These are phyloP conservation scores for Nemoura dubitans DNA, from an alignment of 2,888 invertebrate genomes.

Conservation along the genomic window DNA sequence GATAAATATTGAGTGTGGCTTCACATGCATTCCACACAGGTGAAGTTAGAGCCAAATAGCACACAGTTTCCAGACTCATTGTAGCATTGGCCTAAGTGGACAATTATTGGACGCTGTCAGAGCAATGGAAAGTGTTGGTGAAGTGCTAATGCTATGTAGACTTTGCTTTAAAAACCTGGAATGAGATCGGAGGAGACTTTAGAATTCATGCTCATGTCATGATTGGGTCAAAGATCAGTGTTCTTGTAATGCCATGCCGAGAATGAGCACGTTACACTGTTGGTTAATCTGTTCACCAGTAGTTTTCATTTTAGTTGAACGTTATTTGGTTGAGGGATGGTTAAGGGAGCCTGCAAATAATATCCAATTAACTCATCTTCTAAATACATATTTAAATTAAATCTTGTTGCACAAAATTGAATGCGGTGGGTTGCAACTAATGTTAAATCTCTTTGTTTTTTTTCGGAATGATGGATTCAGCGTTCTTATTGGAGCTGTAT, in stretches of 20 bases:
- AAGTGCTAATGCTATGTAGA: no score
- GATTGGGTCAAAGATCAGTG: neutral
- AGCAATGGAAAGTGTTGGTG: no score
- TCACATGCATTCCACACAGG: no score
- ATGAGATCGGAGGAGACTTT: neutral
- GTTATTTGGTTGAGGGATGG: neutral
- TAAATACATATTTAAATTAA: neutral
- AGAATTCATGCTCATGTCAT: neutral
- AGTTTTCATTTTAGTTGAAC: neutral
- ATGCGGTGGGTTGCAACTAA: neutral
- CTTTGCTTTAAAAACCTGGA: no score
- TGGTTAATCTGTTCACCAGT: neutral
- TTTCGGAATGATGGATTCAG: neutral
- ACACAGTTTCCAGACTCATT: no score
- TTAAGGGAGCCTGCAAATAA: neutral
- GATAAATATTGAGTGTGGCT: no score
- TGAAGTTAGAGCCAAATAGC: no score
- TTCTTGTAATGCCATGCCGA: neutral
- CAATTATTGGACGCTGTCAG: no score
- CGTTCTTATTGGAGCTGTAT: neutral
- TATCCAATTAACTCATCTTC: neutral
- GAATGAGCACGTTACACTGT: conserved; percentile 21
- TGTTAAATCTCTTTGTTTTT: neutral
- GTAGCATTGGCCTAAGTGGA: no score
- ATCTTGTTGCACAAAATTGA: neutral